These are phyloP conservation scores for Neuroterus valhalla DNA, from an alignment of 1,140 invertebrate genomes.

Conservation along the genomic window DNA sequence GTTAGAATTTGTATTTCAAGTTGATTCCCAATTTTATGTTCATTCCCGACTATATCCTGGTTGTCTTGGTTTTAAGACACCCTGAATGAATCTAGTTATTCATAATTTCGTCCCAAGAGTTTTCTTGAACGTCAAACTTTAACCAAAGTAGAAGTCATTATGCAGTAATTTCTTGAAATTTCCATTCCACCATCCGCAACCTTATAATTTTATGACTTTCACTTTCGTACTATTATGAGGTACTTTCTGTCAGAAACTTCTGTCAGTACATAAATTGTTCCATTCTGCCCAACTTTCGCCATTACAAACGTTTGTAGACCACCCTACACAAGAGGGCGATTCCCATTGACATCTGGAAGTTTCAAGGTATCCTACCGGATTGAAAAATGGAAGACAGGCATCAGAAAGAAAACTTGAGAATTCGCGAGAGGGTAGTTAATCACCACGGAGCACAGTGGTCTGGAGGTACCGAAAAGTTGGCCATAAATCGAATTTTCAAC, in stretches of 20 bases:
- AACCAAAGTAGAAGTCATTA: background rate
- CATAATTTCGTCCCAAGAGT: background rate
- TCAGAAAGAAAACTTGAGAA: conserved; percentile 40
- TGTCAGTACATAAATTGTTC: conserved; percentile 48
- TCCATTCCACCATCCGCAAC: background rate
- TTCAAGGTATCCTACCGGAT: conserved; percentile 49
- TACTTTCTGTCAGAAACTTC: background rate
- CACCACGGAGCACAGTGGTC: conserved; percentile 45
- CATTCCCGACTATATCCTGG: no score
- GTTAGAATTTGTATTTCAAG: no score
- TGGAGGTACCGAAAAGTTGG: no score
- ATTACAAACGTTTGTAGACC: conserved; percentile 41
- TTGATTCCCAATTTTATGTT: no score
- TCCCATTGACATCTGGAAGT: conserved; percentile 45
- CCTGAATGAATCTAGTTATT: background rate
- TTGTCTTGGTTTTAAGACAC: no score
- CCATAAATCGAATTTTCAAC: no score
- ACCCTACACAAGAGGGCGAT: conserved; percentile 42
- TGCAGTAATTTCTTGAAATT: conserved; percentile 8
- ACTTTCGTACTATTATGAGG: background rate
- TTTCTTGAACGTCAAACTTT: background rate
- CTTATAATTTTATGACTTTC: background rate
- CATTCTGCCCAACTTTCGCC: conserved; percentile 53
- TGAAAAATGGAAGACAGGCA: conserved; percentile 43
- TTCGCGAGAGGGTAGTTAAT: conserved; percentile 47